Base-by-base conservation (phyloP, 1,140 invertebrate genomes). In the Agrilus planipennis region DNA sequence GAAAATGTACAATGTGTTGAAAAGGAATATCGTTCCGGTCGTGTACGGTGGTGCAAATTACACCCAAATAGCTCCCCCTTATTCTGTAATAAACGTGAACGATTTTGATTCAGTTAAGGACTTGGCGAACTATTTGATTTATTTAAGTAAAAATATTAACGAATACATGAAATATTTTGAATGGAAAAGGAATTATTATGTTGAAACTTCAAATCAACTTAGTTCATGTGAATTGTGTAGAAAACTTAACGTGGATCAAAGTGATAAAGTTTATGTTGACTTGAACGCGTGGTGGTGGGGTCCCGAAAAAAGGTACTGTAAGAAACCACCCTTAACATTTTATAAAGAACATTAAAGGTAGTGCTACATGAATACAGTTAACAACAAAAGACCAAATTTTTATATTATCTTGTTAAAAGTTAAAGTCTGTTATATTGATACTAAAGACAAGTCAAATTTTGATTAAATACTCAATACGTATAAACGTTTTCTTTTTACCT, bases 51-150 rank as follows among this genome's bases (percentile, higher is more conserved):
- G 52, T 31, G 65, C 15, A 25, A 16, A 81, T 49, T 76, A 77
- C 38, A 58, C 53, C 1, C 43, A 41, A 5, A 59, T 70, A 16
- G 62, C 71, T 3, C 77, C 77, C 0, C 60, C 67, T 0, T 53
- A 67, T 20, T 78, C 77, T 0, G 78, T 71, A 47, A 74, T 81
- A 27, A 63, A 81, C 53, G 70, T 68, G 0, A 53, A 64, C 14
- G 61, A 70, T 31, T 77, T 72, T 41, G 45, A 63, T 2, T 59
- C 53, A 4, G 63, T 68, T 0, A 47, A 59, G 37, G 49, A 68
- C 2, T 52, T 81, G 40, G 76, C 69, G 0, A 16, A 61, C 0
- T 68, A 74, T 46, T 47, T 81, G 36, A 53, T 57, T 5, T 50
- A 50, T 23, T 48, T 81, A 18, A 65, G 65, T 4, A 49, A 62